Conservation (phyloP, 2,888 invertebrate genomes). For the Agrochola macilenta region DNA sequence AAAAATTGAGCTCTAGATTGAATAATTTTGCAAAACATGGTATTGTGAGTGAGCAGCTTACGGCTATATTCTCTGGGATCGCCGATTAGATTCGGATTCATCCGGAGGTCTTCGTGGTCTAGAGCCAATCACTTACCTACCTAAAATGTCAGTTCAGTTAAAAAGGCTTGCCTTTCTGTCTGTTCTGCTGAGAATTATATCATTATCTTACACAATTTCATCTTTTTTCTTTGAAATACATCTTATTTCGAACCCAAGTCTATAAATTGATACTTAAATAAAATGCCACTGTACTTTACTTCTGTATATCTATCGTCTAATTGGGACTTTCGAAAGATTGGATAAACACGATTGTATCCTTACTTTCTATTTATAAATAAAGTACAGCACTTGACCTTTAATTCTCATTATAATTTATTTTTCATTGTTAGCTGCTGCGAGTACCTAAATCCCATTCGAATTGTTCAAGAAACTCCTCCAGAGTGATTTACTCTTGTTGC, state of each 20-base stretch:
- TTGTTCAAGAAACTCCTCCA: slow-evolving; percentile 1
- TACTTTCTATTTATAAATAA: background rate
- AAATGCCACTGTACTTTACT: background rate
- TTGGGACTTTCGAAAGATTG: background rate
- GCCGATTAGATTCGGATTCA: background rate
- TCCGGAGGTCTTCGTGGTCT: slow-evolving; percentile 3
- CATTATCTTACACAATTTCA: background rate
- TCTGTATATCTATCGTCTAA: background rate
- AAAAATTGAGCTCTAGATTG: background rate
- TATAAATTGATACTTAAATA: background rate
- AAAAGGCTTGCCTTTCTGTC: slow-evolving; percentile 6
- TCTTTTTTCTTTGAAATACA: background rate
- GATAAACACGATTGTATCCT: slow-evolving; percentile 10
- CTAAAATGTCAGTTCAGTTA: slow-evolving; percentile 9
- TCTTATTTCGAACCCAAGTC: background rate
- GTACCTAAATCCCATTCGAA: background rate
- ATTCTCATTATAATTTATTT: slow-evolving; percentile 14
- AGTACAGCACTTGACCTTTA: slow-evolving; percentile 12
- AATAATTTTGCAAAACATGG: background rate
- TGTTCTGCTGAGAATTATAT: background rate
- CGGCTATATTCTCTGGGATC: background rate
- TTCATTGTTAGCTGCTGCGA: slow-evolving; percentile 17
- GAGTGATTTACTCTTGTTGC: slow-evolving; percentile 2
- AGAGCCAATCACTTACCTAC: slow-evolving; percentile 35
- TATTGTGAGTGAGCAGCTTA: background rate